Base-by-base conservation (phyloP, 2,888 invertebrate genomes). In the Pyrgus malvae region DNA sequence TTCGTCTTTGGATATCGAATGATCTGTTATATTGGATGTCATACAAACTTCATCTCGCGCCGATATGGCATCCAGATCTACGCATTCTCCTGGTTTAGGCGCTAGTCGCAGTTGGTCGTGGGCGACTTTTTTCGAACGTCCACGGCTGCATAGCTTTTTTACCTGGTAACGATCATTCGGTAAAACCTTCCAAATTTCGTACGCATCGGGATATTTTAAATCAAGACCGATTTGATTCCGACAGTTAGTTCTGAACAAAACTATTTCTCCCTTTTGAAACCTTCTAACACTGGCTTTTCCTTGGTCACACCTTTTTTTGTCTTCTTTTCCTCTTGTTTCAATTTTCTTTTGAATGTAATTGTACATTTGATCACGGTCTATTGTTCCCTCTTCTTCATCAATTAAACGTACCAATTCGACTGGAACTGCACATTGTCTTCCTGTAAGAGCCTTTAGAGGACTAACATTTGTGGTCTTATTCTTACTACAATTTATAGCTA, bases 401-500 rank as follows among this genome's bases (percentile, higher is more conserved):
- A 31, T 31, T 11, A 31, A 11, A 11, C 5, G 12, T 31, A 31
- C 0, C 6, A 11, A 31, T 1, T 31, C 31, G 1, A 12, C 3
- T 4, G 31, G 31, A 0, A 31, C 27, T 27, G 27, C 27, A 9
- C 27, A 27, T 27, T 27, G 27, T 3, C 27, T 1, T 3, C 27
- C 27, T 2, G 27, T 27, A 9, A 27, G 27, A 1, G 27, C 27
- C 9, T 27, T 27, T 8, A 27, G 2, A 1, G 27, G 27, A 9
- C 27, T 27, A 2, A 27, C 27, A 9, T 27, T 27, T 3, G 31
- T 31, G 6, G 31, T 31, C 12, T 31, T 31, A 60, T 2, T 11
- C 7, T 11, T 31, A 11, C 11, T 31, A 11, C 31, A 31, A 11
- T 31, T 31, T 2, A 31, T 57, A 6, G 58, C 56, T 2, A 57